These are phyloP conservation scores for Ophion ellenae DNA, from an alignment of 2,888 invertebrate genomes.

Conservation along the genomic window DNA sequence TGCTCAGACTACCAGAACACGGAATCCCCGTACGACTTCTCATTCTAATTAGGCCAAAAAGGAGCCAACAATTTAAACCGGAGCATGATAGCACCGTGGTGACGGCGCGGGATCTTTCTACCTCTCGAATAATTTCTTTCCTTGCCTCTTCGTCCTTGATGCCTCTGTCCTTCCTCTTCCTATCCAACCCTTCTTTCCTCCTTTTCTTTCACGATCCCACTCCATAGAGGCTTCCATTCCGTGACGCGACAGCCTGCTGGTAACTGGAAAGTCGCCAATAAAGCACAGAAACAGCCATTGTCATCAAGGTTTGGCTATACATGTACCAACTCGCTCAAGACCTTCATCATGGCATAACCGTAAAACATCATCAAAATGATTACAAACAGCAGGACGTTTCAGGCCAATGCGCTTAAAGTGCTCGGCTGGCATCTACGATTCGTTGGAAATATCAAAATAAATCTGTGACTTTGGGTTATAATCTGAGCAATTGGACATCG, in stretches of 20 bases:
- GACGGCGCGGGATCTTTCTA: conserved; percentile 2
- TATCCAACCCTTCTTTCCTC: conserved; percentile 25
- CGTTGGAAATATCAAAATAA: too few relatives aligned
- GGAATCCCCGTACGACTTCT: conserved; percentile 68
- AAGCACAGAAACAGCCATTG: conserved; percentile 42
- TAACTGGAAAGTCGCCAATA: conserved; percentile 51
- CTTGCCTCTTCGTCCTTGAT: neutral
- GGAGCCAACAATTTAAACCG: conserved; percentile 62
- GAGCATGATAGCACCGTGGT: conserved; percentile 31
- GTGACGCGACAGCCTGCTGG: conserved; percentile 48
- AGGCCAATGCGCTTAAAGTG: too few relatives aligned
- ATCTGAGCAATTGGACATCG: too few relatives aligned
- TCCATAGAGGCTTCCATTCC: conserved; percentile 54
- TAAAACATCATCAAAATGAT: too few relatives aligned
- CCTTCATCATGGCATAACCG: too few relatives aligned
- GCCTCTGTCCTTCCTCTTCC: conserved; percentile 35
- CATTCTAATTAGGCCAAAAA: conserved; percentile 79
- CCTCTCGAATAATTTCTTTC: conserved; percentile 12
- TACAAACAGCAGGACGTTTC: too few relatives aligned
- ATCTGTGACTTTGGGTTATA: too few relatives aligned
- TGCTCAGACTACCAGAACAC: conserved; percentile 55
- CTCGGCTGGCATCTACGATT: too few relatives aligned
- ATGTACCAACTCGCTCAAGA: too few relatives aligned
- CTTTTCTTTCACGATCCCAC: conserved; percentile 10
- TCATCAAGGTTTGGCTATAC: too few relatives aligned